phyloP scores from a whole-genome alignment of 1,140 invertebrate genomes.

The Matsumurasca onukii region DNA sequence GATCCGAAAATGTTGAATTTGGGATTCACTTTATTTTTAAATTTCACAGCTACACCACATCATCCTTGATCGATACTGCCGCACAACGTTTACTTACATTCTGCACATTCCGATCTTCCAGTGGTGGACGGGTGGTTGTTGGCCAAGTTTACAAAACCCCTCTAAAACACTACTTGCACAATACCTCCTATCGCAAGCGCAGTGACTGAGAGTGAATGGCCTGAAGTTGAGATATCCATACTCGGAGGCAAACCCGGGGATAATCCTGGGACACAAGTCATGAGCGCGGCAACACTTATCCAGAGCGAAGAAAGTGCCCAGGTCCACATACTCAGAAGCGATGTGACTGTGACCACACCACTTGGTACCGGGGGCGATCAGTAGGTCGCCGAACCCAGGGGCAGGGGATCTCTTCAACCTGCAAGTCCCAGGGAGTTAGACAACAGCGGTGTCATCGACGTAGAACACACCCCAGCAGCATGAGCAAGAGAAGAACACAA shows the following conservation, averaged over 20 bases:
- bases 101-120: not conserved
- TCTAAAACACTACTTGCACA: too few relatives aligned
- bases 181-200: slow-evolving; percentile 83
- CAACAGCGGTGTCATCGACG: too few relatives aligned
- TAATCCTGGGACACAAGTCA: slow-evolving; percentile 70
- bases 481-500: too few relatives aligned
- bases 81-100: too few relatives aligned
- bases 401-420: not conserved
- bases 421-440: not conserved
- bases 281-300: slow-evolving; percentile 76
- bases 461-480: too few relatives aligned
- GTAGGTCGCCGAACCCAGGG: not conserved
- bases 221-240: slow-evolving; percentile 78
- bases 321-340: slow-evolving; percentile 61
- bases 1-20: too few relatives aligned
- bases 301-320: slow-evolving; percentile 62
- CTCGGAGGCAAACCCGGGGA: slow-evolving; percentile 64
- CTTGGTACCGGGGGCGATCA: slow-evolving; percentile 57
- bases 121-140: too few relatives aligned
- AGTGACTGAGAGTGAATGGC: slow-evolving; percentile 83
- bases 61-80: too few relatives aligned
- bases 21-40: too few relatives aligned
- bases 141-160: too few relatives aligned
- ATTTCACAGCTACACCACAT: too few relatives aligned
- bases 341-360: slow-evolving; percentile 72